phyloP scores from a whole-genome alignment of 2,888 invertebrate species.

The Eupithecia vulgata region DNA sequence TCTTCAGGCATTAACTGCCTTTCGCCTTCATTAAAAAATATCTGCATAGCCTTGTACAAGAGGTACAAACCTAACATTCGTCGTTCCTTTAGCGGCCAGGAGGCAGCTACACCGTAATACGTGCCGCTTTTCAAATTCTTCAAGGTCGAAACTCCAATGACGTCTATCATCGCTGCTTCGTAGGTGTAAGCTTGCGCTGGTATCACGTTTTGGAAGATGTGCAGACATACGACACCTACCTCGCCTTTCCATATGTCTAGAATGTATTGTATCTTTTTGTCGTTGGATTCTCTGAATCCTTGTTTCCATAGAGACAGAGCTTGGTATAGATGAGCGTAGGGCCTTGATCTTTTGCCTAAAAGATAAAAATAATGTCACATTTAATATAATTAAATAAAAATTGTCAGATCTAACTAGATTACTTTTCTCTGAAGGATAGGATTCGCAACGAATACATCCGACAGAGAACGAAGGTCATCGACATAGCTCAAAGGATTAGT shows the following conservation, averaged over 20 bases:
- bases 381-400: too few relatives aligned
- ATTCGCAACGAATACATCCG: too few relatives aligned
- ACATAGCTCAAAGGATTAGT: too few relatives aligned
- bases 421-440: too few relatives aligned
- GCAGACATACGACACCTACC: constrained; percentile 94
- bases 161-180: constrained; percentile 97
- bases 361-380: constrained; percentile 7
- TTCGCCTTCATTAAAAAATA: constrained; percentile 94
- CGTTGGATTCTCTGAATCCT: constrained; percentile 70
- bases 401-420: too few relatives aligned
- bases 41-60: constrained; percentile 91
- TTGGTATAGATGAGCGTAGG: constrained; percentile 95
- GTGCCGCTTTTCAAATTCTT: constrained; percentile 90
- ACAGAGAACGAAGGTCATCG: too few relatives aligned
- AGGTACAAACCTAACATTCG: constrained; percentile 90
- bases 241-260: constrained; percentile 93
- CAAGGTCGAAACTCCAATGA: constrained; percentile 85
- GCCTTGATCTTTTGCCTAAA: constrained; percentile 89
- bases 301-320: constrained; percentile 88
- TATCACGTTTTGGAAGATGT: constrained; percentile 95
- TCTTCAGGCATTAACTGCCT: constrained; percentile 92
- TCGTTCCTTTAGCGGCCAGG: constrained; percentile 89
- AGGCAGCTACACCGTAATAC: constrained; percentile 90
- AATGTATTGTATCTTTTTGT: constrained; percentile 90
- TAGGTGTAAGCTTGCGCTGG: constrained; percentile 96